A percentile compares a stretch with the other conserved stretches of the same genome.
Evolutionary conservation across 2,888 invertebrate genomes (phyloP).

Genomic region (Ptychoptera albimana): DNA sequence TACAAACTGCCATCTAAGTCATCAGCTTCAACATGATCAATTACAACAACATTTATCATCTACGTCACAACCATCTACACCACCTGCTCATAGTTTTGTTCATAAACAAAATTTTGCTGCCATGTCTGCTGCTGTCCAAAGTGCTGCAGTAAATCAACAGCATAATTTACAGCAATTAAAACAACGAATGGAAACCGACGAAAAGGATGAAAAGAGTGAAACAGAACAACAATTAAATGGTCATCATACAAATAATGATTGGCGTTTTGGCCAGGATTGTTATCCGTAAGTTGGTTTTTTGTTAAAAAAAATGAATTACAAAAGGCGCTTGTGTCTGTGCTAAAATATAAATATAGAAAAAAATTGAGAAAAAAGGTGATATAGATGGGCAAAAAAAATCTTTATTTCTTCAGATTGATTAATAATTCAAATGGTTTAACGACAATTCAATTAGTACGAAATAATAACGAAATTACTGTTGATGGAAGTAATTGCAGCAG

Average conservation of each 20-base stretch:
- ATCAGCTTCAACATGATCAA: not conserved
- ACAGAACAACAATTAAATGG: too few species aligned
- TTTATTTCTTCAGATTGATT: constrained; percentile 21
- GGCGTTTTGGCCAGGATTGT: constrained; percentile 4
- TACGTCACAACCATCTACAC: too few species aligned
- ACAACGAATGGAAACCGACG: not conserved
- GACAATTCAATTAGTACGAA: constrained; percentile 26
- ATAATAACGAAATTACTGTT: not conserved
- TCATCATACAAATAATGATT: too few species aligned
- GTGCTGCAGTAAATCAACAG: too few species aligned
- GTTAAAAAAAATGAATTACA: not conserved
- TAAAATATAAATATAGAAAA: not conserved
- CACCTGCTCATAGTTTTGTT: too few species aligned
- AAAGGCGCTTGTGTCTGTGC: not conserved
- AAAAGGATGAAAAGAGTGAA: not conserved
- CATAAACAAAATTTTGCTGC: too few species aligned
- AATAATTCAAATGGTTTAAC: constrained; percentile 31
- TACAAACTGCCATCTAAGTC: too few species aligned
- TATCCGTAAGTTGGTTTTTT: constrained; percentile 9
- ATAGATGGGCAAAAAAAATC: not conserved
- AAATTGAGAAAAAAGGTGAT: not conserved
- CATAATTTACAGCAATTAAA: too few species aligned
- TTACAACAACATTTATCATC: not conserved
- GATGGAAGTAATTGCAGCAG: not conserved
- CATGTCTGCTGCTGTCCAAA: too few species aligned